Evolutionary conservation across 2,113 vertebrate species (phyloP).

Genomic region (Microcebus jonahi): DNA sequence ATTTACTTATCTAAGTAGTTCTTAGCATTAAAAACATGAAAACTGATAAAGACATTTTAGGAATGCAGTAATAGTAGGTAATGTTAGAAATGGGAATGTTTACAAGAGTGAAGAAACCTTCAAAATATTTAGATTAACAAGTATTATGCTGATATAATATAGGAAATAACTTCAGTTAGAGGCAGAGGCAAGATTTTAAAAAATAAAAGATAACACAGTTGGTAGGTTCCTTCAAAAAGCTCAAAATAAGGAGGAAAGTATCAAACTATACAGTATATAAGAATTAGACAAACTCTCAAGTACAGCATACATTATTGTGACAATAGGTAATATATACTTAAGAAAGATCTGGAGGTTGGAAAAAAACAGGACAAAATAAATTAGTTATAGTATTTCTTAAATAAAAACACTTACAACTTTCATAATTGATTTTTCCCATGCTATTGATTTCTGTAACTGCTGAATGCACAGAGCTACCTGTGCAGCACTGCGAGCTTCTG

Average conservation of each 20-base stretch:
- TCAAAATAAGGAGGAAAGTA: constrained; percentile 38
- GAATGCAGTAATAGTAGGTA: not conserved
- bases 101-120: not conserved
- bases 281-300: constrained; percentile 48
- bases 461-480: constrained; percentile 99
- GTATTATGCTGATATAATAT: not conserved
- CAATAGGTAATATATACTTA: constrained; percentile 66
- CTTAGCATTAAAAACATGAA: constrained; percentile 21
- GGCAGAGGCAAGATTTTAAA: constrained; percentile 33
- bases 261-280: constrained; percentile 27
- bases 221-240: constrained; percentile 27
- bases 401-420: constrained; percentile 96
- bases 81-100: constrained; percentile 4
- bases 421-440: constrained; percentile 99
- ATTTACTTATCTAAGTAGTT: constrained; percentile 2
- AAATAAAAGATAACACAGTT: constrained; percentile 29
- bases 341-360: constrained; percentile 56
- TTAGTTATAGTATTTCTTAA: constrained; percentile 79
- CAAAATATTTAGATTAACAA: constrained; percentile 35
- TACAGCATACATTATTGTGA: constrained; percentile 50
- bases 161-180: constrained; percentile 35
- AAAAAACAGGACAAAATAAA: constrained; percentile 72
- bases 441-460: constrained; percentile 99
- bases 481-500: constrained; percentile 95
- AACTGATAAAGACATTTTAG: constrained; percentile 24